Evolutionary conservation across 2,113 vertebrate genomes (phyloP), one percentile per base, ranked within the genome.

Genomic region (Orycteropus afer): DNA sequence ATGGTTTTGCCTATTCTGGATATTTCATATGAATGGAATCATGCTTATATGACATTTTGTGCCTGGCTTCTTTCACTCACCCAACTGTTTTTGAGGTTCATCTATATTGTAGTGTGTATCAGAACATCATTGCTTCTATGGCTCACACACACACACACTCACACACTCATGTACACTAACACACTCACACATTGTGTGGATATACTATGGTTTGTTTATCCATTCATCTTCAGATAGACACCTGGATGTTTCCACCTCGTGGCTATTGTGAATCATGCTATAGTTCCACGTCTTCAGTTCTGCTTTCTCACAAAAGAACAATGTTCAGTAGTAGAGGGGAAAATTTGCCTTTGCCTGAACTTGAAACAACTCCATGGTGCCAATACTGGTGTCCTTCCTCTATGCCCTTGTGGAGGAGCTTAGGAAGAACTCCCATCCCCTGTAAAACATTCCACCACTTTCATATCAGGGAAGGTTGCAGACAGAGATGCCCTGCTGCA

Each of bases 181-280:
- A 69, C 34, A 69, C 17, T 18, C 63, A 37, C 65, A 37, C n/a
- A 37, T 69, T 37, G 65, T n/a, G 34, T 37, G 65, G 6, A 5
- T 69, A n/a, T n/a, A 37, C 65, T 34, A 37, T 9, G 18, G 65
- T n/a, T 47, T 49, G 42, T 45, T 32, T 74, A 42, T 74, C 71
- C 45, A 34, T 69, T 63, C 37, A 1, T 2, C 77, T 17, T 57
- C 3, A 12, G 22, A n/a, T 2, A 15, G 47, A 45, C 11, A 0
- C 0, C 6, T 40, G 49, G 13, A 42, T 37, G 32, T 34, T 8
- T 27, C 76, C 4, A 0, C 4, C n/a, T n/a, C n/a, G n/a, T n/a
- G n/a, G n/a, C n/a, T 47, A 51, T 37, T 53, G 15, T 5, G 40
- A n/a, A n/a, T n/a, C n/a, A n/a, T 0, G 14, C 32, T 7, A 2